Evolutionary conservation across 1,140 invertebrate genomes (phyloP).

Genomic region (Drosophila azteca): DNA sequence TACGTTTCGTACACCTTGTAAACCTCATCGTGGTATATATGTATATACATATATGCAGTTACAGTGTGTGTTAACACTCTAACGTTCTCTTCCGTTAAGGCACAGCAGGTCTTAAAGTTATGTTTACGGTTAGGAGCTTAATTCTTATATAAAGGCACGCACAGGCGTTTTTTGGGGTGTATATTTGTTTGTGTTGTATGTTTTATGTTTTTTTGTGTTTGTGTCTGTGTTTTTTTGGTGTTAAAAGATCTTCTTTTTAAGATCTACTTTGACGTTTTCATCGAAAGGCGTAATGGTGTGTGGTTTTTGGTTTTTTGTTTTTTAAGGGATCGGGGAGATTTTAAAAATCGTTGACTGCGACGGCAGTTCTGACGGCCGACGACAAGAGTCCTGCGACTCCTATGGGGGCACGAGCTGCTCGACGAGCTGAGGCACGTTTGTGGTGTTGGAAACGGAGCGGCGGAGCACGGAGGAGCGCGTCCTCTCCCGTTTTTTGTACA

Average conservation of each 20-base stretch:
- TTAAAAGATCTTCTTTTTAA: conserved; percentile 15
- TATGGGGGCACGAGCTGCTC: conserved; percentile 52
- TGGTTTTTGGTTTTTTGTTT: conserved; percentile 13
- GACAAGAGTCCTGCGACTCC: conserved; percentile 19
- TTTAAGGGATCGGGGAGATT: conserved; percentile 48
- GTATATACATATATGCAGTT: too few relatives aligned
- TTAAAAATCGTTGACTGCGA: conserved; percentile 79
- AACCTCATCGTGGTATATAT: conserved; percentile 35
- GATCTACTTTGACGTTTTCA: background rate
- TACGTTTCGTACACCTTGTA: conserved; percentile 62
- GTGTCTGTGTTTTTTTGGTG: conserved; percentile 29
- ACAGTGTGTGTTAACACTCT: conserved; percentile 13
- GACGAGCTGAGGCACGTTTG: conserved; percentile 81
- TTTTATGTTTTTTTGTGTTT: conserved; percentile 32
- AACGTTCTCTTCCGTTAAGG: conserved; percentile 49
- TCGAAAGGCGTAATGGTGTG: conserved; percentile 56
- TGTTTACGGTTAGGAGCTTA: conserved; percentile 39
- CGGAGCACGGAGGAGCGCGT: conserved; percentile 36
- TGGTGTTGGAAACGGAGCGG: conserved; percentile 68
- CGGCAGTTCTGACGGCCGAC: conserved; percentile 58
- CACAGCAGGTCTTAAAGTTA: conserved; percentile 59
- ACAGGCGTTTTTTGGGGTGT: conserved; percentile 43
- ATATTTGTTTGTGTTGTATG: conserved; percentile 18
- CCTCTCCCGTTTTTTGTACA: conserved; percentile 69
- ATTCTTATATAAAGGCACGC: conserved; percentile 67